Conservation (phyloP, 35 echinoderm and acorn worm species). For the Acanthaster planci region DNA sequence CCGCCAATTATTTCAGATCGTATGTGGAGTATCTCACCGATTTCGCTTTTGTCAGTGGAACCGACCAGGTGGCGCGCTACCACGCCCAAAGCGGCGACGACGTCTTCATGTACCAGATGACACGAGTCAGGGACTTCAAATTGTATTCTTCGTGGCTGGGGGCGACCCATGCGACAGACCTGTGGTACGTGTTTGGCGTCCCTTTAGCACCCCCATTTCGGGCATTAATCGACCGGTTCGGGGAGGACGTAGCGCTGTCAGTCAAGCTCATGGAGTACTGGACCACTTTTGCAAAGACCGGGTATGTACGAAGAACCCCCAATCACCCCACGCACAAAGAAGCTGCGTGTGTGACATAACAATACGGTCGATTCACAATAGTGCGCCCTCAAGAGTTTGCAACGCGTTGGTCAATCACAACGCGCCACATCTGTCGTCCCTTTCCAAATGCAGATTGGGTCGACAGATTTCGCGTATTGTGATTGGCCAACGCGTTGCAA, state of each 20-base stretch:
- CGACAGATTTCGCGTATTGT: too few relatives aligned
- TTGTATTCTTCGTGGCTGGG: conserved; percentile 42
- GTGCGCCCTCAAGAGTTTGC: too few relatives aligned
- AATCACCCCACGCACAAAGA: too few relatives aligned
- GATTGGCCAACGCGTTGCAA: too few relatives aligned
- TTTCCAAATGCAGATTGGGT: too few relatives aligned
- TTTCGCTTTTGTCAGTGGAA: conserved; percentile 33
- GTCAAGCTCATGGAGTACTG: conserved; percentile 80
- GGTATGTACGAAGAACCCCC: conserved; percentile 34
- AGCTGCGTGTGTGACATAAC: too few relatives aligned
- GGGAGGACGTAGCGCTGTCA: conserved; percentile 49
- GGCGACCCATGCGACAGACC: conserved; percentile 53
- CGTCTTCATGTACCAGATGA: conserved; percentile 66
- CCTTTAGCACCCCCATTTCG: neutral
- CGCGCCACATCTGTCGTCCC: too few relatives aligned
- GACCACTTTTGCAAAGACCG: conserved; percentile 76
- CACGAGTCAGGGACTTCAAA: conserved; percentile 25
- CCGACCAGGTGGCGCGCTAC: conserved; percentile 44
- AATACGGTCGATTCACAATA: too few relatives aligned
- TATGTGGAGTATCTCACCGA: conserved; percentile 53
- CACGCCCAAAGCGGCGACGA: conserved; percentile 31
- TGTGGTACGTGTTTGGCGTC: conserved; percentile 55
- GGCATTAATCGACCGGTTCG: neutral
- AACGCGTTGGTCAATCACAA: too few relatives aligned
- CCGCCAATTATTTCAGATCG: conserved; percentile 62